Conservation (phyloP, 2,797 vertebrate genomes). For the Todus mexicanus region DNA sequence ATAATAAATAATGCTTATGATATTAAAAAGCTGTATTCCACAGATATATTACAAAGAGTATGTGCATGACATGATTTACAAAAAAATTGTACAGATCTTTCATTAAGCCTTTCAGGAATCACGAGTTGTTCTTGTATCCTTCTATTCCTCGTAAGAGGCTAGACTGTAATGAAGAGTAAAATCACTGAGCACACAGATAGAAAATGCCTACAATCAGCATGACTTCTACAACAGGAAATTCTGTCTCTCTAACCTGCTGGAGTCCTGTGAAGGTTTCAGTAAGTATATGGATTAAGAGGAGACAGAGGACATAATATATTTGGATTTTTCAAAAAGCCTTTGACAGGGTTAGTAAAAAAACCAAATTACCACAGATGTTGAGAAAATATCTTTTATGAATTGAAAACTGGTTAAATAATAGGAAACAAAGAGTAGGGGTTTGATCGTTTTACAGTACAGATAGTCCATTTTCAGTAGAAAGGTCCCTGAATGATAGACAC, state of each 20-base stretch:
- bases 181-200: not conserved
- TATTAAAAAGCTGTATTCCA: constrained; percentile 71
- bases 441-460: not conserved
- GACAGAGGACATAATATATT: not conserved
- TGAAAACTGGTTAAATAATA: not conserved
- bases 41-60: constrained; percentile 60
- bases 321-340: constrained; percentile 11
- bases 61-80: constrained; percentile 66
- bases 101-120: constrained; percentile 13
- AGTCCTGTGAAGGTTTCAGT: not conserved
- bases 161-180: not conserved
- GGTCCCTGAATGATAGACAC: not conserved
- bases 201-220: not conserved
- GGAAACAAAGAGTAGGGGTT: not conserved
- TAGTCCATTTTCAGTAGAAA: not conserved
- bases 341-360: not conserved
- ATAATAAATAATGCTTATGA: constrained; percentile 78
- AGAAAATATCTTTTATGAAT: not conserved
- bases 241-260: not conserved
- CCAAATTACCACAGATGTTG: not conserved
- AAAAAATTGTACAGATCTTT: constrained; percentile 59
- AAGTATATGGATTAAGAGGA: not conserved
- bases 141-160: not conserved
- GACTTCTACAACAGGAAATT: not conserved
- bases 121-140: not conserved